A percentile compares a stretch with the other conserved stretches of the same genome.
phyloP scores from a whole-genome alignment of 2,888 invertebrate genomes.

The Diabrotica balteata region DNA sequence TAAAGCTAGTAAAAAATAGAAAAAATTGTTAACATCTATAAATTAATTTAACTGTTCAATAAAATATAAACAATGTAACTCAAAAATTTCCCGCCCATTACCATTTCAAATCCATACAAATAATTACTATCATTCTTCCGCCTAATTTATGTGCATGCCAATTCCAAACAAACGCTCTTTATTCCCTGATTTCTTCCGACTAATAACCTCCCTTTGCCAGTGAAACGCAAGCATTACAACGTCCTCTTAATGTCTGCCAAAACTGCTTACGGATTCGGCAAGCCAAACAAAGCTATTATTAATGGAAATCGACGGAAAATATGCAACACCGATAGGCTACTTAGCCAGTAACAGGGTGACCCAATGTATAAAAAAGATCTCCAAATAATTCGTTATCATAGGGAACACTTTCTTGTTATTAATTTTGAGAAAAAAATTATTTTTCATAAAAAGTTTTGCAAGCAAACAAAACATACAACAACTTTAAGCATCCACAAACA shows the following conservation, averaged over 20 bases:
- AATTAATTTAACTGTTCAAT: too few species aligned
- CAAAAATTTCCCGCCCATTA: too few species aligned
- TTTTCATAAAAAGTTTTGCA: too few species aligned
- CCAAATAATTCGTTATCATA: too few species aligned
- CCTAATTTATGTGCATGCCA: constrained; percentile 21
- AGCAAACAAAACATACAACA: too few species aligned
- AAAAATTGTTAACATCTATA: too few species aligned
- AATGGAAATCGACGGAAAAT: constrained; percentile 29
- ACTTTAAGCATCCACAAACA: too few species aligned
- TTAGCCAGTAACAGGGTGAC: not conserved
- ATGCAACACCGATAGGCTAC: constrained; percentile 16
- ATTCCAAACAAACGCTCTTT: constrained; percentile 9
- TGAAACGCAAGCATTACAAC: constrained; percentile 20
- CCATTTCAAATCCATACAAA: not conserved
- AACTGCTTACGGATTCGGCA: constrained; percentile 27
- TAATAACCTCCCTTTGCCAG: constrained; percentile 9
- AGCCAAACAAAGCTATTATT: constrained; percentile 31
- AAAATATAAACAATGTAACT: too few species aligned
- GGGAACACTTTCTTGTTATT: too few species aligned
- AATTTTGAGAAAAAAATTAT: too few species aligned
- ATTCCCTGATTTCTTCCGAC: constrained; percentile 15
- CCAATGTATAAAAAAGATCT: not conserved
- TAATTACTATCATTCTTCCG: constrained; percentile 6
- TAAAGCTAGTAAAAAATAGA: too few species aligned
- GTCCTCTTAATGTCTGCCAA: constrained; percentile 25